Evolutionary conservation across 2,797 vertebrate species (phyloP).

Genomic region (Cynopterus sphinx): DNA sequence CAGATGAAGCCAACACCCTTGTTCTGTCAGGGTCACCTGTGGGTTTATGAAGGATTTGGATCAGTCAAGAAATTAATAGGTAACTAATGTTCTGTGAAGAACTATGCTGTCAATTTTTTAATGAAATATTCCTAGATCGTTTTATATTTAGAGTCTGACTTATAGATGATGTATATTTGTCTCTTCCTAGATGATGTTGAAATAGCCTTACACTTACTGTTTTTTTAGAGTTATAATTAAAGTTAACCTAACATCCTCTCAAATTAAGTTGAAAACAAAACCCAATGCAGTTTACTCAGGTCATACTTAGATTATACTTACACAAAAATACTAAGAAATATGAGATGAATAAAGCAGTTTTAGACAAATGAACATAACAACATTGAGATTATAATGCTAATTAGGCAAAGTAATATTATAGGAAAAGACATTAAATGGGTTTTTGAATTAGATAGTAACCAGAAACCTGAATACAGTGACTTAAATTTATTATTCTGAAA

Average conservation of each 20-base stretch:
- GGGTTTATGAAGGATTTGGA: conserved; percentile 4
- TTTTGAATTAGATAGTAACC: neutral
- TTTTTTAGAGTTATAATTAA: conserved; percentile 1
- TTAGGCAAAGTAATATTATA: neutral
- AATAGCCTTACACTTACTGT: neutral
- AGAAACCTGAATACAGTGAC: neutral
- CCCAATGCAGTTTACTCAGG: neutral
- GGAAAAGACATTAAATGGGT: neutral
- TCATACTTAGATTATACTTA: neutral
- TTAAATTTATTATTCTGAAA: neutral
- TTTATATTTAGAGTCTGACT: neutral
- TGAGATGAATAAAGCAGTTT: neutral
- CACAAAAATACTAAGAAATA: neutral
- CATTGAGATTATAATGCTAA: neutral
- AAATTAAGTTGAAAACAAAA: neutral
- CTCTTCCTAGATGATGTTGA: neutral
- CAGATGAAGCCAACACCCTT: neutral
- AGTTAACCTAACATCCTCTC: neutral
- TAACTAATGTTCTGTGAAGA: neutral
- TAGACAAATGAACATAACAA: neutral
- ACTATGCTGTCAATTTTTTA: neutral
- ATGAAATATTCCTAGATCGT: neutral
- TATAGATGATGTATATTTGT: neutral
- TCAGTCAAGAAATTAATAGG: neutral
- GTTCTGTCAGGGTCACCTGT: neutral